Evolutionary conservation across 1,140 invertebrate genomes (phyloP).

Genomic region (Trichonephila clavata): DNA sequence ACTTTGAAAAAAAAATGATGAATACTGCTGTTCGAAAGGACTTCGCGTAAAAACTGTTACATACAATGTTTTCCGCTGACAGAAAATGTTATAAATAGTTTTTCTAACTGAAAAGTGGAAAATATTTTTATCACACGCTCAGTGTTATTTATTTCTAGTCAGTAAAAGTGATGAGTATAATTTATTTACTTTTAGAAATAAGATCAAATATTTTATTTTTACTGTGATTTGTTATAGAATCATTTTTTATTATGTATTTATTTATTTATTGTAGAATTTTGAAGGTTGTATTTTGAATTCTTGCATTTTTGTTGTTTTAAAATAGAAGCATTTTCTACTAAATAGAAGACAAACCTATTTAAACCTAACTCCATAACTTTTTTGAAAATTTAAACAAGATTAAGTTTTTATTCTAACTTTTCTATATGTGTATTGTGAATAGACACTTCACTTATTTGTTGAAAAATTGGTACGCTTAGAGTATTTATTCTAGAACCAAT

Average conservation of each 20-base stretch:
- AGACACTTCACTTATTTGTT: not conserved
- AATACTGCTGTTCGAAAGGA: conserved; percentile 3
- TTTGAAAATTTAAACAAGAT: too few relatives aligned
- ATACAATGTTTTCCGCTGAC: conserved; percentile 40
- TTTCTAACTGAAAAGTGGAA: conserved; percentile 14
- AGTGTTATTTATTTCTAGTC: conserved; percentile 70
- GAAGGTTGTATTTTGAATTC: not conserved
- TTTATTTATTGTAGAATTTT: not conserved
- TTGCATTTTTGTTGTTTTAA: not conserved
- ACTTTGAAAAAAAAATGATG: conserved; percentile 1
- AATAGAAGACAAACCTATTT: not conserved
- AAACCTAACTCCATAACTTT: not conserved
- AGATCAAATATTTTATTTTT: conserved; percentile 9
- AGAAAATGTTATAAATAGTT: conserved; percentile 24
- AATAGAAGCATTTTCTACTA: not conserved
- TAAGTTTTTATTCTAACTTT: too few relatives aligned
- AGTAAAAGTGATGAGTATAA: conserved; percentile 9
- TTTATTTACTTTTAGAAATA: conserved; percentile 13
- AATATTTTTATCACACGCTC: conserved; percentile 71
- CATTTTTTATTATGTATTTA: not conserved
- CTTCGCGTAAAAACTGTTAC: not conserved
- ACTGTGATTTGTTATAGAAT: conserved; percentile 15
- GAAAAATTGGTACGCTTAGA: not conserved
- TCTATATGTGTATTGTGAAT: too few relatives aligned
- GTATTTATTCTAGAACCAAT: not conserved